These are phyloP conservation scores for Apodemia duryi DNA, from an alignment of 2,888 invertebrate species.

Conservation along the genomic window DNA sequence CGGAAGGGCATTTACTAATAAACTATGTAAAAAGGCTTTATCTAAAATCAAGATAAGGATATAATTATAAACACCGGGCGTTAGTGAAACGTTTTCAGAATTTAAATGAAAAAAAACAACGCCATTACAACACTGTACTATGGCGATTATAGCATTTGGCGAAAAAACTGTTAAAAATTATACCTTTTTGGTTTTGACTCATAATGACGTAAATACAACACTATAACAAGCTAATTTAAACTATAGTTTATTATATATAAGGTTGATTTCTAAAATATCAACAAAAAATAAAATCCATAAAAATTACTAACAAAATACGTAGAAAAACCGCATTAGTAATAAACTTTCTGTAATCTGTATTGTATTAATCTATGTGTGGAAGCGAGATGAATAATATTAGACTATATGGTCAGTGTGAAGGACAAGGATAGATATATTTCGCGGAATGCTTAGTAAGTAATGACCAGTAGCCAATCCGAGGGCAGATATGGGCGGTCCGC, in stretches of 20 bases:
- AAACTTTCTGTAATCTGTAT: constrained; percentile 62
- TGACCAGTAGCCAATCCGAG: constrained; percentile 65
- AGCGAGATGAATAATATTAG: constrained; percentile 43
- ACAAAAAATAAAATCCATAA: constrained; percentile 47
- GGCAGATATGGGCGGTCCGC: constrained; percentile 55
- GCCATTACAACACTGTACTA: constrained; percentile 56
- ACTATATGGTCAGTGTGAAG: constrained; percentile 33
- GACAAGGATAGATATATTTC: constrained; percentile 50
- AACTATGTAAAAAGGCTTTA: constrained; percentile 57
- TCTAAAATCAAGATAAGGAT: constrained; percentile 69
- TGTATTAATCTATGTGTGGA: constrained; percentile 51
- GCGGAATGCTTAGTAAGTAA: constrained; percentile 44
- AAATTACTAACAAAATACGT: constrained; percentile 54
- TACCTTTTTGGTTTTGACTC: constrained; percentile 32
- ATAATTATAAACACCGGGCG: constrained; percentile 65
- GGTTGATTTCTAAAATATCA: constrained; percentile 31
- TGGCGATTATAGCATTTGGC: constrained; percentile 52
- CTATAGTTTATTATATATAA: constrained; percentile 20
- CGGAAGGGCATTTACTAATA: constrained; percentile 62
- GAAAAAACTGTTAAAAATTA: constrained; percentile 65
- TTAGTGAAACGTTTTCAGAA: constrained; percentile 30
- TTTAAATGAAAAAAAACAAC: constrained; percentile 54
- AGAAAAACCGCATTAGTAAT: constrained; percentile 69
- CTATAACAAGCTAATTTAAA: constrained; percentile 11
- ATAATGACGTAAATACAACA: constrained; percentile 35